Conservation (phyloP, 2,113 vertebrate species). For the Rhinopomastus cyanomelas region DNA sequence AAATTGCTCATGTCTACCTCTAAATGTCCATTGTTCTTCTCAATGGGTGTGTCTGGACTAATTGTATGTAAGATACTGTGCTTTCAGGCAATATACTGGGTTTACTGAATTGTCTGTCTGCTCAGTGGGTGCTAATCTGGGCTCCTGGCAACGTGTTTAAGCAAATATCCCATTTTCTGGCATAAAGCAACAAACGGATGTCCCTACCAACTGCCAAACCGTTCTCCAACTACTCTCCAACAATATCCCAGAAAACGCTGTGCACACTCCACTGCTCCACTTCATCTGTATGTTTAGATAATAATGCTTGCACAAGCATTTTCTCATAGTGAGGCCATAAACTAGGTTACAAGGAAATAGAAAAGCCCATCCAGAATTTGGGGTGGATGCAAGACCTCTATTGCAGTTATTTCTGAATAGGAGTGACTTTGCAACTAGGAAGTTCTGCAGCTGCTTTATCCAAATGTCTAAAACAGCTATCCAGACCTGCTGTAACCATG, state of each 20-base stretch:
- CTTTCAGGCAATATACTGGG: background rate
- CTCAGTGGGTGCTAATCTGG: background rate
- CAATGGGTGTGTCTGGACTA: background rate
- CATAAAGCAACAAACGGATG: background rate
- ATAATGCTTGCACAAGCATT: background rate
- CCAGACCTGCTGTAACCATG: background rate
- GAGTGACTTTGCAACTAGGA: background rate
- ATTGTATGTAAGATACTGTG: background rate
- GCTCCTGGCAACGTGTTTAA: background rate
- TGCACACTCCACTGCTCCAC: background rate
- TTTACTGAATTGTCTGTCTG: background rate
- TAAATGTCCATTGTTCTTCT: background rate
- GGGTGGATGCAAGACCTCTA: background rate
- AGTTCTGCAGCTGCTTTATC: background rate
- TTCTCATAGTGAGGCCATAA: background rate
- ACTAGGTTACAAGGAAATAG: background rate
- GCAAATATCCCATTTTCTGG: background rate
- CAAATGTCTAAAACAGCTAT: background rate
- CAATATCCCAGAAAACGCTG: background rate
- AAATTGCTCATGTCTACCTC: background rate
- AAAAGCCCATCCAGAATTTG: background rate
- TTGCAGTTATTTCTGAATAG: background rate
- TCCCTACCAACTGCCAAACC: background rate
- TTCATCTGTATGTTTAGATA: background rate
- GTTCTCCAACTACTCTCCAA: background rate